Conservation (phyloP, 2,797 vertebrate genomes). For the Gadopsis bispinosus region DNA sequence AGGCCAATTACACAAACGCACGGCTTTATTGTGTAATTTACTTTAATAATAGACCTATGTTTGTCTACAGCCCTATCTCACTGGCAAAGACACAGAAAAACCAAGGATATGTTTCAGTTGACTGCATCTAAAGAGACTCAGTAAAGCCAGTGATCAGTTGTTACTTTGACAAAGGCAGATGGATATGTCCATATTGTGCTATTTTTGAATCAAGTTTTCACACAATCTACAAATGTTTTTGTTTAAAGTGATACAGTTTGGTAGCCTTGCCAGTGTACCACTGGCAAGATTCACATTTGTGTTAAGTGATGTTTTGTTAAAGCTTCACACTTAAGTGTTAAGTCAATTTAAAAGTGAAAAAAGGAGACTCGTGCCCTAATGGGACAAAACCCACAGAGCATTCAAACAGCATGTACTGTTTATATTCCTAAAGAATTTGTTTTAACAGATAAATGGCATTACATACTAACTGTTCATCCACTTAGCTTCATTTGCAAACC, state of each 20-base stretch:
- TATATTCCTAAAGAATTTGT: conserved; percentile 84
- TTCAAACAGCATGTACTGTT: conserved; percentile 55
- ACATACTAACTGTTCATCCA: conserved; percentile 87
- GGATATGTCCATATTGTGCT: not conserved
- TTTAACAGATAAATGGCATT: conserved; percentile 88
- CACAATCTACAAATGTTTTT: not conserved
- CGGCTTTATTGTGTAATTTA: conserved; percentile 68
- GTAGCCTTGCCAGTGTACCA: not conserved
- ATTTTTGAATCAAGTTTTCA: not conserved
- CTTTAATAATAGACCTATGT: conserved; percentile 64
- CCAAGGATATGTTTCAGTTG: conserved; percentile 43
- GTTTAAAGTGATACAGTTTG: not conserved
- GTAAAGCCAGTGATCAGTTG: conserved; percentile 12
- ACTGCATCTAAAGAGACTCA: conserved; percentile 29
- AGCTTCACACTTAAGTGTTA: not conserved
- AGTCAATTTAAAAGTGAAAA: conserved; percentile 16
- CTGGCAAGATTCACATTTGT: too few species aligned
- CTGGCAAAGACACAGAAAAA: conserved; percentile 30
- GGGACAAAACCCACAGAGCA: conserved; percentile 41
- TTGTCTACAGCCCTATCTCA: conserved; percentile 58
- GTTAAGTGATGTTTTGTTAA: not conserved
- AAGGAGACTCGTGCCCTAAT: conserved; percentile 6
- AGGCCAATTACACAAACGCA: conserved; percentile 68
- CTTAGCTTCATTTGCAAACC: conserved; percentile 92
- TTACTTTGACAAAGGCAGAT: not conserved